Evolutionary conservation across 1,140 invertebrate genomes (phyloP), one percentile per base, ranked within the genome.

Genomic region (Bombus huntii): DNA sequence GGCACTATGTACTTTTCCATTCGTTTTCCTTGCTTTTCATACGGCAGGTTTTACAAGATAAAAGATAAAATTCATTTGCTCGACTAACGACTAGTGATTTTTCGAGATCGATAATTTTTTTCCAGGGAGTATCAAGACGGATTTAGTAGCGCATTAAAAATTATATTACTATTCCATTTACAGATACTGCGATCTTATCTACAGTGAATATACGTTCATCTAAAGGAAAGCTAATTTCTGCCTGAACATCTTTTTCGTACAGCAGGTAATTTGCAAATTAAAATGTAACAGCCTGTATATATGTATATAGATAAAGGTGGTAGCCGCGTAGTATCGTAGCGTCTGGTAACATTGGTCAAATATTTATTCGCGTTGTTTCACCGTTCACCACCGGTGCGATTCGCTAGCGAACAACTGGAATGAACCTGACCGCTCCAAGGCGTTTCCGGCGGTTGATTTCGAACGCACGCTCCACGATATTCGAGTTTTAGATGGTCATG

Each of bases 341-440:
- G 57, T 47, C 71, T 62, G 70, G 66, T 37, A 72, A 90, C 88
- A 77, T 77, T 59, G 71, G 76, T 71, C 82, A 65, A 70, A 92
- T 93, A 91, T 93, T 94, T 93, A 93, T 93, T 91, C 86, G 86
- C 92, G 92, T 93, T 93, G 93, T 94, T 94, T 88, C 74, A 70
- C 53, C 66, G 12, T 44, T 22, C 66, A 10, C 34, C 57, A 10
- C 22, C 57, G 3, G 0, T 62, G 66, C 66, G 47, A 73, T 68
- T 68, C 59, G 39, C 34, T 28, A 57, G 15, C 9, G 76, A 73
- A 65, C 83, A 65, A 71, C 66, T 70, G 44, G 70, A 81, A 88
- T 42, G 66, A 72, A 15, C 13, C 12, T 9, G 15, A 44, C 10
- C 18, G n/a, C 34, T 59, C 25, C n/a, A 34, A 39, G 47, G 37